Evolutionary conservation across 2,113 vertebrate genomes (phyloP).

Genomic region (Taxidea taxus): DNA sequence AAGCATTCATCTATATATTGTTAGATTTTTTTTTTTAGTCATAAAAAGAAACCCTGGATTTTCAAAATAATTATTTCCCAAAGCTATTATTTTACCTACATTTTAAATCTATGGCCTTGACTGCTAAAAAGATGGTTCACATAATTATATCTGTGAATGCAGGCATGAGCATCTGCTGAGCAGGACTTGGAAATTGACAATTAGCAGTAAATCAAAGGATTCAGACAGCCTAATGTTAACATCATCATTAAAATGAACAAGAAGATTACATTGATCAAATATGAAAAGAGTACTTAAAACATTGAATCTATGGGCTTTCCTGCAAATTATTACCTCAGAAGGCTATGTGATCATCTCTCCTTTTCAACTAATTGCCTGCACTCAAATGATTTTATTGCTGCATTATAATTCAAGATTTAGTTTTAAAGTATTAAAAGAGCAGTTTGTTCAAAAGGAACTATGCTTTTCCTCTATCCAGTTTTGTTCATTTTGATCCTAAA

Average conservation of each 20-base stretch:
- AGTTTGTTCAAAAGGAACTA: neutral
- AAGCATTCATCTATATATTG: neutral
- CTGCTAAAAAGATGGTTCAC: neutral
- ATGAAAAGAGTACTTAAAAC: constrained; percentile 27
- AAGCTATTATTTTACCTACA: neutral
- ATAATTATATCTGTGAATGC: neutral
- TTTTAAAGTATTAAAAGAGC: neutral
- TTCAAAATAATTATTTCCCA: neutral
- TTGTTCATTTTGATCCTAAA: constrained; percentile 13
- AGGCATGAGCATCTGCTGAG: neutral
- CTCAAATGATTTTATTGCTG: constrained; percentile 27
- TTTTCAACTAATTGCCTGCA: constrained; percentile 32
- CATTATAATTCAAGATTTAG: neutral
- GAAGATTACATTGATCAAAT: constrained; percentile 48
- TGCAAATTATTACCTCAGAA: constrained; percentile 31
- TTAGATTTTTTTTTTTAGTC: neutral
- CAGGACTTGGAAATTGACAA: constrained; percentile 12
- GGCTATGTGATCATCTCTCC: neutral
- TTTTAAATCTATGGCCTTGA: neutral
- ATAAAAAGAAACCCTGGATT: neutral
- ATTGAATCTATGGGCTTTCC: neutral
- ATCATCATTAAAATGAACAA: constrained; percentile 51
- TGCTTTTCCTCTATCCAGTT: neutral
- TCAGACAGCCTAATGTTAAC: neutral
- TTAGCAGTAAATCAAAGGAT: constrained; percentile 47